A percentile compares a stretch with the other conserved stretches of the same genome.
These are phyloP conservation scores for Megalonaias nervosa DNA, from an alignment of 1,140 invertebrate genomes.

Conservation along the genomic window DNA sequence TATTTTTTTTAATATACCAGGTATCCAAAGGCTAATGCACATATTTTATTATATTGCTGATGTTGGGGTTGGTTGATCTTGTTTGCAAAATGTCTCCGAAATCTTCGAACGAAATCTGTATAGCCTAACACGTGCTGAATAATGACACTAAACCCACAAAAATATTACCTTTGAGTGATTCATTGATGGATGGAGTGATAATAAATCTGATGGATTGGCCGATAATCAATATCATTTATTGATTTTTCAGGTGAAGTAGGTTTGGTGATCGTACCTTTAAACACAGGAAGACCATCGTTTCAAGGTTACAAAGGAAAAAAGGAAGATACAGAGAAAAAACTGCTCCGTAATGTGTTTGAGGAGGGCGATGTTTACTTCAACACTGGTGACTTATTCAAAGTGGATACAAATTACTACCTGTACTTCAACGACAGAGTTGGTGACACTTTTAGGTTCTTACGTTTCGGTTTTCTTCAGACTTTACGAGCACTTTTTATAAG, in stretches of 20 bases:
- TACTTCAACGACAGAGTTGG: slow-evolving; percentile 62
- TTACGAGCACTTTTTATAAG: too few species aligned
- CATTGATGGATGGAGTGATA: neutral
- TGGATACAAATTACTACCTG: slow-evolving; percentile 53
- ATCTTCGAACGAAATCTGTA: too few species aligned
- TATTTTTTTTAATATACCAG: too few species aligned
- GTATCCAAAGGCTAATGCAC: too few species aligned
- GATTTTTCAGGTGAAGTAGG: slow-evolving; percentile 30
- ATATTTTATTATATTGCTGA: too few species aligned
- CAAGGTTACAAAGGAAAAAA: slow-evolving; percentile 40
- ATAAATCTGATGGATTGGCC: neutral
- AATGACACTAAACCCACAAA: too few species aligned
- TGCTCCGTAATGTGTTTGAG: slow-evolving; percentile 37
- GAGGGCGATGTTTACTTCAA: slow-evolving; percentile 50
- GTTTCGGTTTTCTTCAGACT: too few species aligned
- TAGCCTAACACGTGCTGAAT: too few species aligned
- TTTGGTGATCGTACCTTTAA: slow-evolving; percentile 4
- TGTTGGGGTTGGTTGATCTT: too few species aligned
- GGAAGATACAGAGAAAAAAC: slow-evolving; percentile 37
- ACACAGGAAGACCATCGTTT: slow-evolving; percentile 3
- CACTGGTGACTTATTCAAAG: slow-evolving; percentile 49
- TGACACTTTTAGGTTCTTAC: slow-evolving; percentile 58
- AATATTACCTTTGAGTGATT: neutral
- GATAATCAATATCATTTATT: neutral
- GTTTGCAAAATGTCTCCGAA: too few species aligned